Conservation (phyloP, 2,797 vertebrate species). For the Eleutherodactylus coqui region DNA sequence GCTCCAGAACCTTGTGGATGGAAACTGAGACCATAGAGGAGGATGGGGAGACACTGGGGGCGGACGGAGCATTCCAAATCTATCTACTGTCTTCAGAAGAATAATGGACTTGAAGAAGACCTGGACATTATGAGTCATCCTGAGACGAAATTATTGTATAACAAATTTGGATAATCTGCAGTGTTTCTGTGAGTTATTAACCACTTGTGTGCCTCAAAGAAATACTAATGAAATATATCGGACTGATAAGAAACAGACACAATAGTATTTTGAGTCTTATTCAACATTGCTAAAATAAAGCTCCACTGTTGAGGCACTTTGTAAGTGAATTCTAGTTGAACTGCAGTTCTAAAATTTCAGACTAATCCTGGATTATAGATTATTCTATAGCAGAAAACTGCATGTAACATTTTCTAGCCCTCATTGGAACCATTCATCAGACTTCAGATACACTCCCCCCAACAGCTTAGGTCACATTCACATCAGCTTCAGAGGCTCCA, state of each 20-base stretch:
- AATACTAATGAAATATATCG: not conserved
- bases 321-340: not conserved
- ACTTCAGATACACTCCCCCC: too few relatives aligned
- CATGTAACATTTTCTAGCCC: too few relatives aligned
- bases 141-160: not conserved
- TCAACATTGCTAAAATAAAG: too few relatives aligned
- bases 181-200: slow-evolving; percentile 13
- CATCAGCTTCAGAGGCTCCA: too few relatives aligned
- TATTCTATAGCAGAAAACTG: too few relatives aligned
- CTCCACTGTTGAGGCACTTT: too few relatives aligned
- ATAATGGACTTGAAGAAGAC: slow-evolving; percentile 43
- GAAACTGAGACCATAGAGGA: slow-evolving; percentile 54
- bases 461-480: too few relatives aligned
- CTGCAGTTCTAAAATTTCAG: too few relatives aligned
- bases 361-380: too few relatives aligned
- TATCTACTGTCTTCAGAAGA: slow-evolving; percentile 51
- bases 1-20: slow-evolving; percentile 48
- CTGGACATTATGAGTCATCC: slow-evolving; percentile 45
- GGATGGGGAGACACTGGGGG: slow-evolving; percentile 53
- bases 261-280: not conserved
- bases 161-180: slow-evolving; percentile 26
- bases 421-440: too few relatives aligned
- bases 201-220: not conserved
- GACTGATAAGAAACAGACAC: not conserved
- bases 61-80: slow-evolving; percentile 46